Conservation (phyloP, 2,888 invertebrate species). For the Synanthedon myopaeformis region DNA sequence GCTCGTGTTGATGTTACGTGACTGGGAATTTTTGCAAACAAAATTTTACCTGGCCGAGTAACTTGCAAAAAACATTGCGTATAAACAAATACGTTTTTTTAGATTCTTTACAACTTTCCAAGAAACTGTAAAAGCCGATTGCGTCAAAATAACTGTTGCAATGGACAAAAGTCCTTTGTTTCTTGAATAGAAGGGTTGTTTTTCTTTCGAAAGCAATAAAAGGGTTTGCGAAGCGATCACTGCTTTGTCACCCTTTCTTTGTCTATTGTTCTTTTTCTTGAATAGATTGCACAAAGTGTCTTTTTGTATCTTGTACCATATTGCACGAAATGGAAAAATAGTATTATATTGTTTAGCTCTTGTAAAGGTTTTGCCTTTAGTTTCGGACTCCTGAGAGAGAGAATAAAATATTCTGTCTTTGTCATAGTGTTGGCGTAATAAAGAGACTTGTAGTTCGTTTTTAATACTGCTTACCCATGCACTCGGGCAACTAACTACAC, state of each 20-base stretch:
- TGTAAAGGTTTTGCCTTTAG: too few relatives aligned
- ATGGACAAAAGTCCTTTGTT: constrained; percentile 42
- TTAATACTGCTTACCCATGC: too few relatives aligned
- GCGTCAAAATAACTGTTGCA: constrained; percentile 51
- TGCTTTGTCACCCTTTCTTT: constrained; percentile 53
- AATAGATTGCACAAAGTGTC: constrained; percentile 49
- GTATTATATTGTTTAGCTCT: too few relatives aligned
- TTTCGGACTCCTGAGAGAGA: too few relatives aligned
- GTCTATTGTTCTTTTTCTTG: constrained; percentile 34
- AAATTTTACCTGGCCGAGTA: constrained; percentile 14
- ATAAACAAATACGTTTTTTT: constrained; percentile 6
- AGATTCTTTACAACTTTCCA: constrained; percentile 22
- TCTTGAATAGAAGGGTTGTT: constrained; percentile 60
- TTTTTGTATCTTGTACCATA: constrained; percentile 30
- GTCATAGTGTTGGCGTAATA: too few relatives aligned
- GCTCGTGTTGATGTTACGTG: not conserved
- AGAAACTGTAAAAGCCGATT: constrained; percentile 36
- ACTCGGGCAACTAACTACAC: too few relatives aligned
- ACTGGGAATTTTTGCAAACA: not conserved
- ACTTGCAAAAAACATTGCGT: constrained; percentile 6
- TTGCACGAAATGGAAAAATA: constrained; percentile 15
- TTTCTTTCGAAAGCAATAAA: constrained; percentile 50
- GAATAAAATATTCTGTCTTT: too few relatives aligned
- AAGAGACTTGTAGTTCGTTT: too few relatives aligned
- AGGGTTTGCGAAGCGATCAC: constrained; percentile 46